Base-by-base conservation (phyloP, 37 sponge, comb jelly and placozoan species). In the Eunapius fragilis region DNA sequence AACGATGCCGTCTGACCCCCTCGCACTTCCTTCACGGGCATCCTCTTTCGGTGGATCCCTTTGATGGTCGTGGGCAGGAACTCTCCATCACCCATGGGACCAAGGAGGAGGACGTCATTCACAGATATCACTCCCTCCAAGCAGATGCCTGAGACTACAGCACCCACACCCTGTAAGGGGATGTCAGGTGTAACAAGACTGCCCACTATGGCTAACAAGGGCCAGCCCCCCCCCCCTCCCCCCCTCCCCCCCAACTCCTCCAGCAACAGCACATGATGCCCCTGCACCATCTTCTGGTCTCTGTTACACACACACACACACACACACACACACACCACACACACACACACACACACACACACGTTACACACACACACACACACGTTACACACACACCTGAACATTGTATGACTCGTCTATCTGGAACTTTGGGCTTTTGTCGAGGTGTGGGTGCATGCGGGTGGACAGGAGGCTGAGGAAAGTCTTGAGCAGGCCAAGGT, bases 1-100 rank as follows among this genome's bases (percentile, higher is more conserved):
- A 98, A 98, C 25, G 99, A 98, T 23, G 95, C 94, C 3, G 99
- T 96, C 77, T 98, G 99, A 2, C 99, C 97, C 27, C 97, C 99
- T 37, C 94, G 71, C 72, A 96, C 97, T 79, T 93, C 92, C 76
- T 77, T 80, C 37, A 98, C 99, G 0, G 99, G 97, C 24, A 98
- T 81, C 77, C 99, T 92, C 87, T 98, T 98, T 80, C 99, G 84
- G 67, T 98, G 99, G 38, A 98, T 94, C 68, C 95, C 90, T 31
- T 92, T 75, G 79, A 98, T 90, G 24, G 90, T 41, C 31, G 96
- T 88, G 25, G 97, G 93, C 17, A 93, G 58, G 87, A 98, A 98
- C 87, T 93, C 92, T 2, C 99, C 99, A 3, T 95, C 84, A 25
- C 80, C 72, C 71, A 84, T 93, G 25, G 99, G 99, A 0, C 99